Evolutionary conservation across 2,797 vertebrate species (phyloP).

Genomic region (Enteromius paludinosus): DNA sequence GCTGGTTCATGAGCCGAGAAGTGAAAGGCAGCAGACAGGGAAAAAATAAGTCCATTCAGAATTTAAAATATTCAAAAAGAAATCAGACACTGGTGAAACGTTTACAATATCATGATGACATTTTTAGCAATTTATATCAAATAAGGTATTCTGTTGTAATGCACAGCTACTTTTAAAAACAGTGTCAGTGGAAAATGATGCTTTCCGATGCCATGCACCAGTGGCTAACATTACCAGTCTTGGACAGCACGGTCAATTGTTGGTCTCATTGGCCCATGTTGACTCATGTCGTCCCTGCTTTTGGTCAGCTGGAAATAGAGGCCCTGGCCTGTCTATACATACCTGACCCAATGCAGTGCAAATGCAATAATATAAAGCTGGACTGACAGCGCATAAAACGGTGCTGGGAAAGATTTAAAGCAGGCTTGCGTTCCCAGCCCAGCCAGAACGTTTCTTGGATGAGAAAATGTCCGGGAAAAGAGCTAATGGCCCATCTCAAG

Average conservation of each 20-base stretch:
- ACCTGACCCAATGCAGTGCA: slow-evolving; percentile 12
- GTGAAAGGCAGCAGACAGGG: not conserved
- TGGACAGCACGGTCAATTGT: not conserved
- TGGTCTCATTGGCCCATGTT: not conserved
- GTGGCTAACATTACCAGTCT: not conserved
- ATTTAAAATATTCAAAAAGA: not conserved
- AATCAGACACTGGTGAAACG: not conserved
- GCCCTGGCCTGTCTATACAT: slow-evolving; percentile 12
- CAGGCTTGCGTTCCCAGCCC: not conserved
- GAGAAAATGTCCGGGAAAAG: slow-evolving; percentile 35
- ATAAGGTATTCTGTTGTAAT: not conserved
- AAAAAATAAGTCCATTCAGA: not conserved
- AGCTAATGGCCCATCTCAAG: slow-evolving; percentile 45
- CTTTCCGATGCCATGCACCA: not conserved
- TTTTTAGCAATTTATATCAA: not conserved
- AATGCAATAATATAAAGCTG: slow-evolving; percentile 33
- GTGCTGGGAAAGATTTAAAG: slow-evolving; percentile 33
- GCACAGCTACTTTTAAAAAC: not conserved
- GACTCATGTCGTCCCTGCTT: not conserved
- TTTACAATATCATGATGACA: not conserved
- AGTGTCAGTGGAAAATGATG: not conserved
- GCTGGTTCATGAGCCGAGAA: not conserved
- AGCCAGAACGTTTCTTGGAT: slow-evolving; percentile 29
- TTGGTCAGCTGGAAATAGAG: not conserved
- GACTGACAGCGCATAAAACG: slow-evolving; percentile 33